Evolutionary conservation across 2,888 invertebrate species (phyloP).

Genomic region (Drosophila dives): DNA sequence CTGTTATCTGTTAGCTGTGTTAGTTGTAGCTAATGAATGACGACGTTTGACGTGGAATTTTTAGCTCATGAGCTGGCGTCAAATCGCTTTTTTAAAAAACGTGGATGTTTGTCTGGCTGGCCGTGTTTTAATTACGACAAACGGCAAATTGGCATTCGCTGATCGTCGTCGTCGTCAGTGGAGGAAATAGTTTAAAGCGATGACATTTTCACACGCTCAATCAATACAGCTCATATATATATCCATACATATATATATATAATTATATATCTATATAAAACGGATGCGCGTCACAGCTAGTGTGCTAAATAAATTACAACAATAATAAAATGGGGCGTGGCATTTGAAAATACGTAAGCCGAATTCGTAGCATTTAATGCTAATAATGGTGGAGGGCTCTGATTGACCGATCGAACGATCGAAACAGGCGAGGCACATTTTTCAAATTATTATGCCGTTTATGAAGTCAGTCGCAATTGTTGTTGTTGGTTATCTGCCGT

Average conservation of each 20-base stretch:
- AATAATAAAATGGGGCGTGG: conserved; percentile 39
- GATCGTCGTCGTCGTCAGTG: conserved; percentile 53
- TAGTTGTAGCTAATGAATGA: conserved; percentile 67
- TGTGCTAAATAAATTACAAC: conserved; percentile 14
- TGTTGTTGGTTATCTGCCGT: conserved; percentile 43
- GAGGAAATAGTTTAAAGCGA: conserved; percentile 55
- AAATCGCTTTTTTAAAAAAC: conserved; percentile 14
- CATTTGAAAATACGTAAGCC: conserved; percentile 23
- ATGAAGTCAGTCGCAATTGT: conserved; percentile 41
- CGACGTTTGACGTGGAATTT: conserved; percentile 72
- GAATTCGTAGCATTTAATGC: conserved; percentile 34
- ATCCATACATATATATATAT: conserved; percentile 4
- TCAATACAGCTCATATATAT: conserved; percentile 33
- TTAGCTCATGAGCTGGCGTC: conserved; percentile 70
- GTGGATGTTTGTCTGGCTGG: conserved; percentile 16
- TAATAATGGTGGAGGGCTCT: conserved; percentile 14
- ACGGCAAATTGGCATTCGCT: conserved; percentile 64
- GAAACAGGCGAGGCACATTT: conserved; percentile 44
- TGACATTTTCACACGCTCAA: conserved; percentile 77
- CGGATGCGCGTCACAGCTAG: conserved; percentile 69
- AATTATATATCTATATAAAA: conserved; percentile 7
- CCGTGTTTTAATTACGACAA: conserved; percentile 69
- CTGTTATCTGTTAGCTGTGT: conserved; percentile 8
- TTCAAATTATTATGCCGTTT: conserved; percentile 60
- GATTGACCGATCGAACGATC: conserved; percentile 31